phyloP scores from a whole-genome alignment of 53 echinoderm and acorn worm genomes.

The Patiria pectinifera region DNA sequence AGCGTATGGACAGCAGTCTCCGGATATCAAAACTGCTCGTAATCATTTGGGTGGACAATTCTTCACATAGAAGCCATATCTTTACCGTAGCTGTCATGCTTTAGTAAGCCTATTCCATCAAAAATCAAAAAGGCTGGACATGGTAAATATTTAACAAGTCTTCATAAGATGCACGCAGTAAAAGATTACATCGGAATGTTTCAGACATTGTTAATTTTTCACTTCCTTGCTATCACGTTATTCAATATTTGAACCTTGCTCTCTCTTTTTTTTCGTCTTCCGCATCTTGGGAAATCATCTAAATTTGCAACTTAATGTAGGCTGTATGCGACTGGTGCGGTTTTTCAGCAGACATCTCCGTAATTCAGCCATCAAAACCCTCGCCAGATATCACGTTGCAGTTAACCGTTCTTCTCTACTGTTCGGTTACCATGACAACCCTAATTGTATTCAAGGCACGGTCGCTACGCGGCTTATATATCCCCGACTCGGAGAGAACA shows the following conservation, averaged over 20 bases:
- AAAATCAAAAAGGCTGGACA: too few relatives aligned
- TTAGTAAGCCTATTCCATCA: too few relatives aligned
- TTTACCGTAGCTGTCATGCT: too few relatives aligned
- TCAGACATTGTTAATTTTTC: not conserved
- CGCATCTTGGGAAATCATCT: constrained; percentile 37
- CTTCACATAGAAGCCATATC: too few relatives aligned
- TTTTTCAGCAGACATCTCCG: not conserved
- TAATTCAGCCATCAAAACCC: not conserved
- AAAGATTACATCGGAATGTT: too few relatives aligned
- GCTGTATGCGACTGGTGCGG: not conserved
- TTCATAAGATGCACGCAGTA: too few relatives aligned
- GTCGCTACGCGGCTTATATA: not conserved
- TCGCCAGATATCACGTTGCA: constrained; percentile 28
- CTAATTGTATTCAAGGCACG: constrained; percentile 44
- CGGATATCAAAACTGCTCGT: too few relatives aligned
- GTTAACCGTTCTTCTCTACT: constrained; percentile 7
- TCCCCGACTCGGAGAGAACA: not conserved
- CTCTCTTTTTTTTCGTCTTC: not conserved
- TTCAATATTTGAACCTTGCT: not conserved
- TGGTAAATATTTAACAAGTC: too few relatives aligned
- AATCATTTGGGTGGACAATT: too few relatives aligned
- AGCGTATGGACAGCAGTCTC: too few relatives aligned
- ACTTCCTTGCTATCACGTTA: not conserved
- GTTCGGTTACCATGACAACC: constrained; percentile 53
- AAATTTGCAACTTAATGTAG: not conserved